Evolutionary conservation across 2,888 invertebrate species (phyloP), one percentile per base, ranked within the genome.

Genomic region (Salpingus planirostris): DNA sequence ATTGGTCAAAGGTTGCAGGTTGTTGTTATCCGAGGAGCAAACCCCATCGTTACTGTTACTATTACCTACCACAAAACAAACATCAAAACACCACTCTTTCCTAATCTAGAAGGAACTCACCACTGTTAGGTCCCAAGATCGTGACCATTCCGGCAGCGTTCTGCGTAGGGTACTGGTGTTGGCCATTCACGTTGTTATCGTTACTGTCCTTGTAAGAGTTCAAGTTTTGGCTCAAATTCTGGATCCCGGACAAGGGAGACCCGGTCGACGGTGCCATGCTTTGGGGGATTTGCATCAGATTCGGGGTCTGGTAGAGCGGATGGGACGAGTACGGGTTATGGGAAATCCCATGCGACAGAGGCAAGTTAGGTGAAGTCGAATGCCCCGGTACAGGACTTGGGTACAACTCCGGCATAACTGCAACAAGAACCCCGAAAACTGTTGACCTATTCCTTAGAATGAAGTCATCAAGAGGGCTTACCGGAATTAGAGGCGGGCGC

Each of bases 101-200:
- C 12, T 28, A 30, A 34, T 2, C 11, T 24, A 14, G 23, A 5
- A 10, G 8, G 12, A 31, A 48, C 52, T 63, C 63, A 44, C 64
- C 63, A 2, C 66, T 68, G 42, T 66, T 68, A 0, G 69, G 61
- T 4, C 68, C 68, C 49, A 70, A 56, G 57, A 70, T 66, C 2
- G 68, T 67, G 5, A 67, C 62, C 36, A 68, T 49, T 5, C 68
- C 65, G 31, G 64, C 24, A 46, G n/a, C n/a, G n/a, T n/a, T n/a
- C n/a, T n/a, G n/a, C n/a, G n/a, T n/a, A n/a, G n/a, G 46, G n/a
- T n/a, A n/a, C n/a, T n/a, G n/a, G 24, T 47, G 39, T n/a, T 32
- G 32, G 10, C 11, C 21, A 22, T 43, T 46, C 1, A 43, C 43
- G 26, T 47, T 49, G 31, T 53, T 55, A 15, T 53, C 55, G 29